Evolutionary conservation across 2,888 invertebrate species (phyloP), one percentile per base, ranked within the genome.

Genomic region (Thumatha senex): DNA sequence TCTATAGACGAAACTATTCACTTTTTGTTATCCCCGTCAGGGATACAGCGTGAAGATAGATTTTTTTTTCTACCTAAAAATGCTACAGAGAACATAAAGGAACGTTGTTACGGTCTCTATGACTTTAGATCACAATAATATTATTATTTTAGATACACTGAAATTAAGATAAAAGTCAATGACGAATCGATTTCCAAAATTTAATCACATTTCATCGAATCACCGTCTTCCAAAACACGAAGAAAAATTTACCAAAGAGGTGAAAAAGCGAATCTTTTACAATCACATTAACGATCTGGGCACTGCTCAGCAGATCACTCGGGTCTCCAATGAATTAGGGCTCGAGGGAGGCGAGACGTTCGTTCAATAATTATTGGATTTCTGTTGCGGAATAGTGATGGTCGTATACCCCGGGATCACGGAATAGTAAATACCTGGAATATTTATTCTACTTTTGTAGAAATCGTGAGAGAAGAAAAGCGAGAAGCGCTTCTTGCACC

Each of bases 361-460:
- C 60, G 67, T 46, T 56, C 58, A 60, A 67, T 63, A 65, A 65
- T 63, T 67, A 61, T 63, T 54, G 67, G 61, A 58, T 63, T 40
- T 51, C 60, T 67, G 53, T 58, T 41, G 36, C 2, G 47, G 35
- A 29, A 53, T 57, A 56, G 54, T 44, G 67, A 58, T 55, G 62
- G 40, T 36, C 41, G 45, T 15, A 15, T 7, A 29, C 12, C 35
- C 38, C 53, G 55, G 54, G 59, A 39, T 33, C 24, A 14, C n/a
- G 10, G 10, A 36, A 15, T 14, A 10, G 13, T 10, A 36, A 14
- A 14, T 13, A 35, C 2, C 8, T 13, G 13, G 18, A 13, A 7
- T 34, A n/a, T n/a, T n/a, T n/a, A n/a, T n/a, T n/a, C n/a, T n/a
- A n/a, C n/a, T n/a, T n/a, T n/a, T n/a, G n/a, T n/a, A n/a, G n/a